phyloP scores from a whole-genome alignment of 2,888 invertebrate genomes.

The Caprella mutica region DNA sequence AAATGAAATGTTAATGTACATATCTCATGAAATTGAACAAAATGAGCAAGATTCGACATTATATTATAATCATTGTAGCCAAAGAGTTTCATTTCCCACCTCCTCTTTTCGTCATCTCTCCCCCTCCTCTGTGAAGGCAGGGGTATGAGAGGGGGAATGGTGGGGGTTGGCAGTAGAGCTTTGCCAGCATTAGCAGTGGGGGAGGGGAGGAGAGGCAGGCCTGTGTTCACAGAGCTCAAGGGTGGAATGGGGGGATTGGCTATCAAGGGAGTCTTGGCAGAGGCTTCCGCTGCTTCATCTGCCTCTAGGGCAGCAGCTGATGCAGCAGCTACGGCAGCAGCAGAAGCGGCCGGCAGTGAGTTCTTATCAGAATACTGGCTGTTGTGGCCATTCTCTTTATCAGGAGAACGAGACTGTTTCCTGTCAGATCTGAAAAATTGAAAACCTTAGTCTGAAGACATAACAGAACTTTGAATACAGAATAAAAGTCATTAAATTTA shows the following conservation, averaged over 20 bases:
- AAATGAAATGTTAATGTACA: too few relatives aligned
- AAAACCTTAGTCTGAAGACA: too few relatives aligned
- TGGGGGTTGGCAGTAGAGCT: conserved; percentile 3
- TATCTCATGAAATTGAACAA: too few relatives aligned
- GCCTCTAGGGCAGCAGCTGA: conserved; percentile 18
- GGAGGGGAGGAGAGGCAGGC: neutral
- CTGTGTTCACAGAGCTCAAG: neutral
- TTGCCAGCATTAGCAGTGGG: neutral
- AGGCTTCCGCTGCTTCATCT: conserved; percentile 6
- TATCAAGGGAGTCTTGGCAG: neutral
- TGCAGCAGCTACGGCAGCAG: conserved; percentile 5
- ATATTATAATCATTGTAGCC: too few relatives aligned
- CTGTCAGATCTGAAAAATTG: too few relatives aligned
- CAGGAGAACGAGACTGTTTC: neutral
- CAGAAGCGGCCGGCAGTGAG: conserved; percentile 11
- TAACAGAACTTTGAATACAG: too few relatives aligned
- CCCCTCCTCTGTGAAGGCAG: neutral
- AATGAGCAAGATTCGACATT: too few relatives aligned
- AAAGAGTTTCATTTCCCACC: too few relatives aligned
- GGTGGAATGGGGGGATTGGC: conserved; percentile 6
- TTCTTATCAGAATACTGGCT: neutral
- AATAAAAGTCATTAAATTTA: too few relatives aligned
- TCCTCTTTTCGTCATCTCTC: neutral
- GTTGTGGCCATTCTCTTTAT: conserved; percentile 8
- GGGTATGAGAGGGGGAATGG: conserved; percentile 3